Percentiles rank a stretch among this genome's conserved stretches.
Evolutionary conservation across 2,113 vertebrate species (phyloP).

Genomic region (Odontophorus gujanensis): DNA sequence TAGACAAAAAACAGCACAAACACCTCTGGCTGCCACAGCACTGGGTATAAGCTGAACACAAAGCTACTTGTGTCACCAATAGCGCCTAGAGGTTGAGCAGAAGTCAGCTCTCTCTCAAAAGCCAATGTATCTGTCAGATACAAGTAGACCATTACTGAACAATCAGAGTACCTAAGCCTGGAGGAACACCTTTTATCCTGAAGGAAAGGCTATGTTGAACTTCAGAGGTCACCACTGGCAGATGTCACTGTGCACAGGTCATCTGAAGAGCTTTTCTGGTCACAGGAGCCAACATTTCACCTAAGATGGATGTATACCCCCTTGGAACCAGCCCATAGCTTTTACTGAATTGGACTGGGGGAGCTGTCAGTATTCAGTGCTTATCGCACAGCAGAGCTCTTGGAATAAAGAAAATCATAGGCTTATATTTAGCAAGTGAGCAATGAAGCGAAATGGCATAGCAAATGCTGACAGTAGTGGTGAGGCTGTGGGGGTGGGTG

Average conservation of each 20-base stretch:
- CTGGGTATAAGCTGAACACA: neutral
- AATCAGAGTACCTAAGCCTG: neutral
- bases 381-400: slow-evolving; percentile 13
- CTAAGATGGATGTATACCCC: neutral
- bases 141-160: neutral
- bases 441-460: slow-evolving; percentile 56
- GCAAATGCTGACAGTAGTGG: slow-evolving; percentile 47
- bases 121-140: neutral
- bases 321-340: neutral
- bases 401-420: slow-evolving; percentile 35
- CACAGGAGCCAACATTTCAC: neutral
- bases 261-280: neutral
- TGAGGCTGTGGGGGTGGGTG: slow-evolving; percentile 41
- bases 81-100: neutral
- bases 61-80: neutral
- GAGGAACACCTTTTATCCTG: neutral
- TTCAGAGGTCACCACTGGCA: neutral
- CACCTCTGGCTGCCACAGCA: neutral
- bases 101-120: neutral
- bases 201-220: neutral
- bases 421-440: slow-evolving; percentile 64
- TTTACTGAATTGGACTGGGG: neutral
- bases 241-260: neutral
- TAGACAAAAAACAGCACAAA: neutral
- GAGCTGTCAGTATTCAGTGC: neutral